Base-by-base conservation (phyloP, 1,140 invertebrate genomes). In the Panagrolaimus sp. region DNA sequence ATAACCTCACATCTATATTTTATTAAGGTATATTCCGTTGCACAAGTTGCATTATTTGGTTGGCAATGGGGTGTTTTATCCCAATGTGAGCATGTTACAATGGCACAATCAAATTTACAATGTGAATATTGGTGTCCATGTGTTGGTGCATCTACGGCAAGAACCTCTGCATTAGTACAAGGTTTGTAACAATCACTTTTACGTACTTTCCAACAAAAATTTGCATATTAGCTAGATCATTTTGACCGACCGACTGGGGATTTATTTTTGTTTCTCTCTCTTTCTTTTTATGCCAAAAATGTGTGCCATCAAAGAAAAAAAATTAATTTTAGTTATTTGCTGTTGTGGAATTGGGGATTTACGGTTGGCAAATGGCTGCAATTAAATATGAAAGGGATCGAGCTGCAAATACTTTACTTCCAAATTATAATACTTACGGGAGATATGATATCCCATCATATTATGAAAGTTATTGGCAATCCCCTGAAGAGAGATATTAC, bases 111-210 rank as follows among this genome's bases (percentile, higher is more conserved):
- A 15, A 82, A 82, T 67, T 78, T 82, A 14, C 80, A 83, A 71
- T 82, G 80, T 67, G 81, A 82, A 63, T 83, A 78, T 69, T 79
- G 82, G 63, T 82, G 80, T 71, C 80, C 80, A 14, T 82, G 80
- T 66, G 80, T 82, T 8, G 80, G 80, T 14, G 81, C 80, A n/a
- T 80, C 79, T 7, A 83, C 81, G 28, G 76, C 77, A 28, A 67
- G 81, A 12, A 82, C 80, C 1, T 75, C 81, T 1, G 73, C 77
- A 43, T 75, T 82, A 15, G 77, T 82, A 43, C 81, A 82, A 74
- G 80, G 80, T 78, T 24, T 58, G n/a, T 21, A 17, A 4, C 24
- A 4, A 52, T 14, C 8, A 52, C 7, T 4, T 67, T 10, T 43
- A 17, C 32, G 9, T 47, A 45, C 12, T 46, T 38, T 21, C n/a